Base-by-base conservation (phyloP, 1,140 invertebrate genomes). In the Varroa destructor region DNA sequence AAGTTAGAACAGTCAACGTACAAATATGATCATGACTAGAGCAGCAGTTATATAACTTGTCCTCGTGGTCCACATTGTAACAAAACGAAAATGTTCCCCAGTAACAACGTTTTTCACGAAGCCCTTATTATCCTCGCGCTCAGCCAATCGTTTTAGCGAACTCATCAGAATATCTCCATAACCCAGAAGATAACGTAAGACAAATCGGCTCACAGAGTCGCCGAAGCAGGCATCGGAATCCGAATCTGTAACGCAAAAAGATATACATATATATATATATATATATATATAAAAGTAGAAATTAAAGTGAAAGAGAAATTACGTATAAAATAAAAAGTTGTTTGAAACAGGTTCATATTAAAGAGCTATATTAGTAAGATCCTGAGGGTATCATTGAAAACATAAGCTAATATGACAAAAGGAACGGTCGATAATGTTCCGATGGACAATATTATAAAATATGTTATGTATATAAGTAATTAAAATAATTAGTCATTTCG, bases 81-180 rank as follows among this genome's bases (percentile, higher is more conserved):
- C 92, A 82, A 99, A 99, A 74, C 94, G 87, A 81, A 96, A 99
- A 80, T 98, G 93, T 78, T 98, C 94, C n/a, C 94, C 93, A 37
- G 92, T 96, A 54, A 97, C 89, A 56, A 98, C 91, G 82, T 98
- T 97, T 76, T 94, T 78, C 6, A 85, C 77, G 76, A 80, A 85
- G 71, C 84, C 95, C 83, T 96, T 96, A 80, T 97, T 95, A 74
- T 96, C 90, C 80, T 97, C 92, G 74, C 91, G 86, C 80, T 97
- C 94, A 3, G 94, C 94, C 51, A 99, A 81, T 12, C 87, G 87
- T 81, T 97, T 95, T 42, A 99, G 90, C 56, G 91, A 94, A 0
- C 91, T 88, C 91, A 98, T 96, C 0, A 99, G 81, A 64, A 98
- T 82, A 80, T 98, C 94, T 81, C 97, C 93, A 77, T 97, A 98